Evolutionary conservation across 2,113 vertebrate species (phyloP), one percentile per base, ranked within the genome.

Genomic region (Trematocara marginatum): DNA sequence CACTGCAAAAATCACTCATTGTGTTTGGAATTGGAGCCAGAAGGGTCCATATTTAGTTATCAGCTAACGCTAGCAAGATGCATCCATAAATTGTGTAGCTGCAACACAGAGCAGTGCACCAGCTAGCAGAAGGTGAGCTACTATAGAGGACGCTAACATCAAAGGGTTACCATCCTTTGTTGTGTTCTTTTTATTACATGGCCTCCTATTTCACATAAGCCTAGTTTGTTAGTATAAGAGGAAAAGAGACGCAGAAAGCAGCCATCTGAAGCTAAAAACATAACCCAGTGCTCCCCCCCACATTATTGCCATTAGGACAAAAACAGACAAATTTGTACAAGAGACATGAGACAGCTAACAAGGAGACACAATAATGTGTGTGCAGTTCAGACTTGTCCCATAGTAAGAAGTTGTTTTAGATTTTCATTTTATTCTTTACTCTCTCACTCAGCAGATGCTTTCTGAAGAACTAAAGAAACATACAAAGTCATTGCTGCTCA

Each of bases 361-460:
- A 64, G 1, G 10, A 64, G 18, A 38, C 59, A 38, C 18, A 38
- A 64, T n/a, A 59, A 6, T 34, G 31, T 4, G 5, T 3, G n/a
- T 1, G n/a, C 52, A 53, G 52, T 53, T 53, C 52, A 23, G 52
- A 53, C 10, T 20, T 53, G 52, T 23, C n/a, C 10, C 2, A 23
- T 23, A 11, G 10, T 23, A 23, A 18, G 1, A 61, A 16, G 38
- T 9, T 0, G 7, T 29, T 74, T 74, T 2, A 18, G 11, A 23
- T 76, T 76, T n/a, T 12, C 18, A 7, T 45, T 49, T 9, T 13
- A 7, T 31, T 31, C 9, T 49, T 76, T 6, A 31, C 0, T 7
- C 0, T 7, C 13, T 80, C 4, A 13, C 3, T 71, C 20, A 20
- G 5, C 52, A 16, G 57, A 64, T 0, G 6, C 15, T 69, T 7